Conservation (phyloP, 2,113 vertebrate species). For the Calypte anna region DNA sequence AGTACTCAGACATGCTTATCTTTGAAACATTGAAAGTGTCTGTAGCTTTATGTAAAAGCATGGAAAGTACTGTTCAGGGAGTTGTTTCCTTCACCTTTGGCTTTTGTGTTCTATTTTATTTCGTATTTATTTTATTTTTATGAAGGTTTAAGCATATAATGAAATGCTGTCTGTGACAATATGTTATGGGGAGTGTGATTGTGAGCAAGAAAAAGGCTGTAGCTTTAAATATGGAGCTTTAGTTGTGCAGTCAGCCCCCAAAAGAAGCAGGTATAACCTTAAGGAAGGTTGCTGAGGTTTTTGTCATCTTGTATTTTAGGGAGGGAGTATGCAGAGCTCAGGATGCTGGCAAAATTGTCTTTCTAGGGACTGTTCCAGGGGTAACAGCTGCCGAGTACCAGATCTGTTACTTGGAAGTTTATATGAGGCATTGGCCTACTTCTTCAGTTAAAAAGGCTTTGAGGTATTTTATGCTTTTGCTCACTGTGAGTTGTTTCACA, state of each 20-base stretch:
- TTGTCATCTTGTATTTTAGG: not conserved
- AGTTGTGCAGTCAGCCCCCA: not conserved
- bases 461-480: not conserved
- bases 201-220: not conserved
- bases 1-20: constrained; percentile 46
- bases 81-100: constrained; percentile 18
- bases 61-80: not conserved
- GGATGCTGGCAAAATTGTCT: not conserved
- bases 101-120: not conserved
- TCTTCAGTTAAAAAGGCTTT: not conserved
- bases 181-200: not conserved
- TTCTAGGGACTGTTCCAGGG: not conserved
- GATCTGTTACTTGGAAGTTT: not conserved
- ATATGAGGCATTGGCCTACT: not conserved
- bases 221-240: not conserved
- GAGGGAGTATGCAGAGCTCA: not conserved
- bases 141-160: not conserved
- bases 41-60: constrained; percentile 1
- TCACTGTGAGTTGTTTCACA: not conserved
- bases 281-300: not conserved
- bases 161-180: not conserved
- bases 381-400: not conserved
- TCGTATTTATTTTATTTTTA: not conserved
- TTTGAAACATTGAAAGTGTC: constrained; percentile 24
- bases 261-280: not conserved